Evolutionary conservation across 2,797 vertebrate genomes (phyloP), one percentile per base, ranked within the genome.

Genomic region (Pterois miles): DNA sequence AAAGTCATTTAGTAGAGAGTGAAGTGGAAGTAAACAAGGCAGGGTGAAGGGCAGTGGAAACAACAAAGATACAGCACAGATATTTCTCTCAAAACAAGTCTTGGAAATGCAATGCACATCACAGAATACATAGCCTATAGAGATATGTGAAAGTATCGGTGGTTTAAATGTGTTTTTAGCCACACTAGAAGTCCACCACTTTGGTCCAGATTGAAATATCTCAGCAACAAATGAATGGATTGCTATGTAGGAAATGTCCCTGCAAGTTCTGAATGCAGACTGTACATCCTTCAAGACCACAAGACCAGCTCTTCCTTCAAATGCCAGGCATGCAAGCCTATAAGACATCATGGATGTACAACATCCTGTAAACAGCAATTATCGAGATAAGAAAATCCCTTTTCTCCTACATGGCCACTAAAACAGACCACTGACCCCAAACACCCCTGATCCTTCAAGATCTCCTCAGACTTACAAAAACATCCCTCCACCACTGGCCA

Each of bases 1-100:
- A 64, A 76, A 54, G 81, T 76, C 34, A 67, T 66, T 62, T 48
- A 59, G 14, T 12, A 62, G 9, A 80, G 34, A 69, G 8, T 64
- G 52, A 50, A 68, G 36, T 16, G 5, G 53, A 68, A 70, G 69
- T 69, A 85, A 82, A 79, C 62, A 74, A 54, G 58, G 46, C 31
- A 58, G 13, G 14, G 34, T 71, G 67, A 78, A 58, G 31, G 58
- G 80, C 14, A 5, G 64, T 29, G 25, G 52, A 54, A 71, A 57
- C 29, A 65, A 9, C 29, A 80, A 50, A 64, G 25, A 59, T 6
- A 25, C 10, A 50, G 23, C 25, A 64, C 25, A 65, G 52, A 36
- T 43, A 11, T 22, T 31, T 18, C 25, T 64, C 16, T 7, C 14
- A 46, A 43, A 75, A 71, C 10, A 58, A 53, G 38, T 12, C 16